These are phyloP conservation scores for Aepyceros melampus DNA, from an alignment of 2,113 vertebrate species.

Conservation along the genomic window DNA sequence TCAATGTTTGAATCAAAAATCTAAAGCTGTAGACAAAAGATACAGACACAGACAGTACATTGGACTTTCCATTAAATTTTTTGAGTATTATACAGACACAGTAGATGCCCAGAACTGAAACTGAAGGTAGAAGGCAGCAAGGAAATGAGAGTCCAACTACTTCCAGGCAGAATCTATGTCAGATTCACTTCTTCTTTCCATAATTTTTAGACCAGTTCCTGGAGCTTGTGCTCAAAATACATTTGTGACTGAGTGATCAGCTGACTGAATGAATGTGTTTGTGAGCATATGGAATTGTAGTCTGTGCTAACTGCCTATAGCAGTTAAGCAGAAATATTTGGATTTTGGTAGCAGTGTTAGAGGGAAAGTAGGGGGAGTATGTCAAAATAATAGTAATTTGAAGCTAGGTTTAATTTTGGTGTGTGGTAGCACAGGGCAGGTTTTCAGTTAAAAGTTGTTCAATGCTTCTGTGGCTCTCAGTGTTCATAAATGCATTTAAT, in stretches of 20 bases:
- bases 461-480: not conserved
- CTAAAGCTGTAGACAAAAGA: not conserved
- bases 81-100: not conserved
- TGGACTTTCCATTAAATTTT: not conserved
- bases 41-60: not conserved
- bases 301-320: not conserved
- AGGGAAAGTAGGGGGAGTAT: not conserved
- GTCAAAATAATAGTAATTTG: not conserved
- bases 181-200: not conserved
- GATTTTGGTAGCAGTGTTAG: not conserved
- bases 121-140: not conserved
- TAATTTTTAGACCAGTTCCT: not conserved
- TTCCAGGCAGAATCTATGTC: not conserved
- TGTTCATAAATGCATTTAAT: not conserved
- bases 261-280: not conserved
- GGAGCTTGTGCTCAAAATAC: not conserved
- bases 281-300: not conserved
- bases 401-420: not conserved
- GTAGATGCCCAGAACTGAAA: not conserved
- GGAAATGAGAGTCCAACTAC: not conserved
- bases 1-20: not conserved
- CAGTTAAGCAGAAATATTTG: not conserved
- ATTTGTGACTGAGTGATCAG: not conserved
- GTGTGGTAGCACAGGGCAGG: not conserved
- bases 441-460: not conserved